phyloP scores from a whole-genome alignment of 2,888 invertebrate species.

The Isoperla grammatica region DNA sequence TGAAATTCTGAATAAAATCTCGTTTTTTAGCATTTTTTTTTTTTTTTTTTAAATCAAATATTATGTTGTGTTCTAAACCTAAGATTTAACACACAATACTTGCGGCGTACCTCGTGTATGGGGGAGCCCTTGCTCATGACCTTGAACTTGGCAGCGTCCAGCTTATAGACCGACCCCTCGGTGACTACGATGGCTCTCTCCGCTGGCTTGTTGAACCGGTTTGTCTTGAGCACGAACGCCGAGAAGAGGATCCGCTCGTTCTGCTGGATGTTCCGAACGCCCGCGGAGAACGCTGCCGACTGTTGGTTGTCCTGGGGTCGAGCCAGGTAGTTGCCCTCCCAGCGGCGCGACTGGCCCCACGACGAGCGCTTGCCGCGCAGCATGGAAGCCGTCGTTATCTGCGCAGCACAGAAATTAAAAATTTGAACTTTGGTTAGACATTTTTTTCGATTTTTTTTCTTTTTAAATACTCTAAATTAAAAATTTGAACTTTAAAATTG shows the following conservation, averaged over 20 bases:
- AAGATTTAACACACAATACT: too few relatives aligned
- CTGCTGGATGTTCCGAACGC: slow-evolving; percentile 42
- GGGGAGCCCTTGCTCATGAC: slow-evolving; percentile 80
- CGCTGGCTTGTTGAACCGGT: slow-evolving; percentile 69
- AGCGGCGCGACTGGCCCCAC: slow-evolving; percentile 72
- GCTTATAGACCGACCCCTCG: slow-evolving; percentile 76
- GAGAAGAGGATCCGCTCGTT: slow-evolving; percentile 56
- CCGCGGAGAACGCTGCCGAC: slow-evolving; percentile 41
- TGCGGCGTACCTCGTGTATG: slow-evolving; percentile 56
- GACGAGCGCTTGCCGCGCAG: slow-evolving; percentile 59
- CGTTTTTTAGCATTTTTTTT: too few relatives aligned
- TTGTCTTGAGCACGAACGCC: slow-evolving; percentile 63
- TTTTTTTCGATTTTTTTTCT: neutral
- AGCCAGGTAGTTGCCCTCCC: slow-evolving; percentile 80
- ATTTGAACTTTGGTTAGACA: neutral
- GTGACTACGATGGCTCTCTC: slow-evolving; percentile 87
- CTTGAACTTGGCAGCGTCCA: slow-evolving; percentile 81
- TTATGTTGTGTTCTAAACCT: too few relatives aligned
- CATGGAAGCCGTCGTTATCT: slow-evolving; percentile 66
- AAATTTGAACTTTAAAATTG: too few relatives aligned
- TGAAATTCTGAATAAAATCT: too few relatives aligned
- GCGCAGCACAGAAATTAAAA: slow-evolving; percentile 13
- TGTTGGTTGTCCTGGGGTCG: slow-evolving; percentile 61
- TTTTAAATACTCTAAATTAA: too few relatives aligned
- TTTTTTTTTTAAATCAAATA: too few relatives aligned